These are phyloP conservation scores for Halcyon chelicuti DNA, from an alignment of 2,797 vertebrate genomes.

Conservation along the genomic window DNA sequence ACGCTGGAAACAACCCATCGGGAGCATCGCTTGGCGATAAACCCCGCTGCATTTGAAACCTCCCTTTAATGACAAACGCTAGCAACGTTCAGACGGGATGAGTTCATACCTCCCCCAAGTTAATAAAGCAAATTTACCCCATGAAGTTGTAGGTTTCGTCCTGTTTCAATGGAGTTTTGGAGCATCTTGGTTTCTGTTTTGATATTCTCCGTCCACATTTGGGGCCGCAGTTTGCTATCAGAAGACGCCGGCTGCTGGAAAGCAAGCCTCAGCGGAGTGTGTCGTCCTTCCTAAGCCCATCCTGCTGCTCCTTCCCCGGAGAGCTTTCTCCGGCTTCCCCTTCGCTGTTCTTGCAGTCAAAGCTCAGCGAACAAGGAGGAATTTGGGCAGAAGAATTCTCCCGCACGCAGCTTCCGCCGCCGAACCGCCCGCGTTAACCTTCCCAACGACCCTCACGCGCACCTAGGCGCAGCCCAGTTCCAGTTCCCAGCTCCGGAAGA, in stretches of 20 bases:
- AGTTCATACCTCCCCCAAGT: not conserved
- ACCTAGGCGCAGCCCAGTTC: not conserved
- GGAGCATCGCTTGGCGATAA: not conserved
- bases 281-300: not conserved
- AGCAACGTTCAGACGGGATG: not conserved
- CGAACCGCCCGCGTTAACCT: accelerated
- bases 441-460: accelerated
- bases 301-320: not conserved
- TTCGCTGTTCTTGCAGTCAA: not conserved
- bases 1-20: too few relatives aligned
- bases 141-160: not conserved
- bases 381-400: not conserved
- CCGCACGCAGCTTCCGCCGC: not conserved
- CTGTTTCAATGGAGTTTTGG: not conserved
- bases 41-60: not conserved
- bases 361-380: not conserved
- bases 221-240: not conserved
- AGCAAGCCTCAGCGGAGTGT: not conserved
- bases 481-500: not conserved
- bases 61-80: not conserved
- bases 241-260: not conserved
- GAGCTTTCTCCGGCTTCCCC: not conserved
- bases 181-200: not conserved
- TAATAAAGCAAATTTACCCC: not conserved
- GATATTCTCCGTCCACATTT: not conserved